Conservation (phyloP, 2,113 vertebrate species). For the Chlorodrepanis virens region DNA sequence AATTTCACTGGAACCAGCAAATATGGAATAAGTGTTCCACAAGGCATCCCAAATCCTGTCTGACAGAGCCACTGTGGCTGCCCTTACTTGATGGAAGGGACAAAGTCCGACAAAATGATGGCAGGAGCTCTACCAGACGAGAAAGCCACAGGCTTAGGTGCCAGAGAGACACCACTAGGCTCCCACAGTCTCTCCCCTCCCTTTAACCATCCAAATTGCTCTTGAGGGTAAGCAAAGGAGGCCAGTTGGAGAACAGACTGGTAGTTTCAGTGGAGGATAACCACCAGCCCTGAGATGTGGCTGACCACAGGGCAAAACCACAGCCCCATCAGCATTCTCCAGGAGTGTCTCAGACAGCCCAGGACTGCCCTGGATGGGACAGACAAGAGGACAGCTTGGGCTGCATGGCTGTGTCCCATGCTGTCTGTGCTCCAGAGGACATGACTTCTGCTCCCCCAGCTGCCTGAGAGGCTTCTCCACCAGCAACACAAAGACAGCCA, state of each 20-base stretch:
- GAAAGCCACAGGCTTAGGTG: neutral
- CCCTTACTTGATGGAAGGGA: neutral
- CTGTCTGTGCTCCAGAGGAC: neutral
- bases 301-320: conserved; percentile 14
- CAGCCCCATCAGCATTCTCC: neutral
- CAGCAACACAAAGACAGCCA: neutral
- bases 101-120: neutral
- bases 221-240: neutral
- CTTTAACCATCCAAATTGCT: neutral
- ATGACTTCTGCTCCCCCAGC: rapidly evolving
- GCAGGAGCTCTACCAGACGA: neutral
- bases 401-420: rapidly evolving
- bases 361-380: neutral
- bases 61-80: neutral
- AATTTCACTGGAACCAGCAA: neutral
- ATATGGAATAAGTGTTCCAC: neutral
- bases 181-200: neutral
- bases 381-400: neutral
- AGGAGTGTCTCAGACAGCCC: neutral
- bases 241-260: neutral
- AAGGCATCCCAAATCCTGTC: neutral
- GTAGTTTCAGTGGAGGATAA: neutral
- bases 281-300: neutral
- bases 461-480: neutral
- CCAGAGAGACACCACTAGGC: neutral